These are phyloP conservation scores for Ivindomyrus marchei DNA, from an alignment of 2,113 vertebrate genomes.

Conservation along the genomic window DNA sequence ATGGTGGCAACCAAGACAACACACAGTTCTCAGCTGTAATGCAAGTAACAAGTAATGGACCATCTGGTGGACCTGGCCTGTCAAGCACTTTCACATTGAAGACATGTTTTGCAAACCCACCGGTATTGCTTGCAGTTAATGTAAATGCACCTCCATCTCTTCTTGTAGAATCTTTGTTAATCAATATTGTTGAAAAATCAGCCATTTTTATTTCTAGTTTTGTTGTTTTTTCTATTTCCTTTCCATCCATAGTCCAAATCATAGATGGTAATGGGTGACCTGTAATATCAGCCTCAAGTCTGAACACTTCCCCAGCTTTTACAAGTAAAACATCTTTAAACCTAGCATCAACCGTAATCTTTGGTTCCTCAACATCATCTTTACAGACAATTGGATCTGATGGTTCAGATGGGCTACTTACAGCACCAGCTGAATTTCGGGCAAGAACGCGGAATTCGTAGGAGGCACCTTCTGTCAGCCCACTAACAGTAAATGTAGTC, in stretches of 20 bases:
- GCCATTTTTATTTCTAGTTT: conserved; percentile 83
- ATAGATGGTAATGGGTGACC: conserved; percentile 87
- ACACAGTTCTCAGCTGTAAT: conserved; percentile 87
- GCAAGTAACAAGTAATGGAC: conserved; percentile 77
- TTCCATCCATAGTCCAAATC: conserved; percentile 91
- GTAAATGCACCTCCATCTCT: conserved; percentile 83
- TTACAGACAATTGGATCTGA: conserved; percentile 88
- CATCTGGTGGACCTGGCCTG: conserved; percentile 85
- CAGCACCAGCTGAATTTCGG: conserved; percentile 85
- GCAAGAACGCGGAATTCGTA: conserved; percentile 93
- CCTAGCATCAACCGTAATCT: conserved; percentile 87
- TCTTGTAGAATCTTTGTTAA: conserved; percentile 87
- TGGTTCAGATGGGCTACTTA: conserved; percentile 85
- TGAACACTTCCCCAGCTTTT: conserved; percentile 89
- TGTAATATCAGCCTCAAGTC: conserved; percentile 87
- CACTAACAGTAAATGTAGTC: conserved; percentile 89
- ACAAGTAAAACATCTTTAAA: conserved; percentile 81
- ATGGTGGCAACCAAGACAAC: conserved; percentile 81
- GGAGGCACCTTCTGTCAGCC: conserved; percentile 82
- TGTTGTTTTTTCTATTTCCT: conserved; percentile 81
- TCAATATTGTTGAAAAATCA: conserved; percentile 78
- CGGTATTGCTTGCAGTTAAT: conserved; percentile 87
- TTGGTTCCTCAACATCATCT: conserved; percentile 89
- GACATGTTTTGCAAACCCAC: conserved; percentile 91
- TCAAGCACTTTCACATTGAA: conserved; percentile 96